These are phyloP conservation scores for Akabosia matsudoensis DNA, from an alignment of 1,140 invertebrate species.

Conservation along the genomic window DNA sequence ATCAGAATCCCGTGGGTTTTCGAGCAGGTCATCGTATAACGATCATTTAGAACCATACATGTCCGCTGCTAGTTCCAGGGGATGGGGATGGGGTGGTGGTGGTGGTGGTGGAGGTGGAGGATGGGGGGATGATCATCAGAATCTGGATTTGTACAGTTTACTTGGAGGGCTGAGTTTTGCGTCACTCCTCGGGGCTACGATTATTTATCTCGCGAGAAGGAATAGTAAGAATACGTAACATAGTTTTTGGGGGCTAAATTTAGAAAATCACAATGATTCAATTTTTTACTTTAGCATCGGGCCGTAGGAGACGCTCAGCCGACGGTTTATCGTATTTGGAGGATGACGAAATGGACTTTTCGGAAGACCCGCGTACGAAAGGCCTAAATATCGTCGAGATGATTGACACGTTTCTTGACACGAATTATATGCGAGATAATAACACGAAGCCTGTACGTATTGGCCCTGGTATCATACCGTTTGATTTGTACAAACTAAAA, in stretches of 20 bases:
- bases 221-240: conserved; percentile 33
- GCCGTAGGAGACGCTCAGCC: conserved; percentile 19
- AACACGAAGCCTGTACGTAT: too few species aligned
- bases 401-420: not conserved
- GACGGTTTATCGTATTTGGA: conserved; percentile 25
- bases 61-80: not conserved
- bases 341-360: conserved; percentile 25
- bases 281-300: conserved; percentile 22
- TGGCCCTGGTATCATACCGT: too few species aligned
- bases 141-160: conserved; percentile 42
- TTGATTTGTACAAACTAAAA: too few species aligned
- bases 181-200: conserved; percentile 41
- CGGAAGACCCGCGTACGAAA: not conserved
- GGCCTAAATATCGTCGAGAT: conserved; percentile 9
- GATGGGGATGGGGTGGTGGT: not conserved
- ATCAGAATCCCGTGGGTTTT: too few species aligned
- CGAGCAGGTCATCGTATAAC: too few species aligned
- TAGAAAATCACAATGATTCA: not conserved
- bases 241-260: not conserved
- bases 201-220: conserved; percentile 37
- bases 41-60: not conserved
- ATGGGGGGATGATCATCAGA: conserved; percentile 25
- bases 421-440: too few species aligned
- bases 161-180: conserved; percentile 43
- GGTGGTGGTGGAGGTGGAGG: not conserved